A percentile compares a stretch with the other conserved stretches of the same genome.
phyloP scores from a whole-genome alignment of 2,888 invertebrate genomes.

The Dryomyza anilis region DNA sequence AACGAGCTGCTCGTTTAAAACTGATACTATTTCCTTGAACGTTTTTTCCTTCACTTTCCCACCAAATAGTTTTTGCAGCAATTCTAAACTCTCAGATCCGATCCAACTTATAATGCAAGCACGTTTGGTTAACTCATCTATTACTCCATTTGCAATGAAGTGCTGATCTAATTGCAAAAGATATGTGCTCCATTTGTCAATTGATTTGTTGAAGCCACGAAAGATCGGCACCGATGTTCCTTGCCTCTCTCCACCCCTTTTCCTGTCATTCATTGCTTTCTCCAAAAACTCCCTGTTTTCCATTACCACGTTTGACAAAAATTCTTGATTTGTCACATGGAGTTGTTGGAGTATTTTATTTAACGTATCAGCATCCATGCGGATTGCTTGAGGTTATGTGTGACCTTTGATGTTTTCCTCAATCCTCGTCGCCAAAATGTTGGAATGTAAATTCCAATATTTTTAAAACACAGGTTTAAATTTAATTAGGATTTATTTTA shows the following conservation, averaged over 20 bases:
- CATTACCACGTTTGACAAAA: background rate
- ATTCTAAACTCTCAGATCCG: slow-evolving; percentile 12
- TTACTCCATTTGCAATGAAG: slow-evolving; percentile 9
- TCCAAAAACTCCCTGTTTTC: background rate
- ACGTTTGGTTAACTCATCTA: slow-evolving; percentile 7
- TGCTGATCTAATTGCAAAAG: slow-evolving; percentile 17
- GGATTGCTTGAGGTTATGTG: background rate
- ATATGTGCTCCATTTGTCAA: slow-evolving; percentile 15
- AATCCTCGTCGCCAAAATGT: background rate
- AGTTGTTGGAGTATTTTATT: background rate
- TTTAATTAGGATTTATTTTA: too few species aligned
- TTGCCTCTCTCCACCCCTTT: background rate
- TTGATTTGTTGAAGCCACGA: background rate
- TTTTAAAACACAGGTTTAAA: too few species aligned
- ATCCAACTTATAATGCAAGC: slow-evolving; percentile 3
- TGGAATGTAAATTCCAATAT: background rate
- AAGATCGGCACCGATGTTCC: slow-evolving; percentile 2
- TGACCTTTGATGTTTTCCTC: background rate
- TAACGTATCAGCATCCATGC: slow-evolving; percentile 4
- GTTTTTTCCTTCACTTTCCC: slow-evolving; percentile 21
- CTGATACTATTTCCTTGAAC: slow-evolving; percentile 12
- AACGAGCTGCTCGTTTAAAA: slow-evolving; percentile 19
- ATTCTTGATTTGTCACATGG: background rate
- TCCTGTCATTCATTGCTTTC: background rate
- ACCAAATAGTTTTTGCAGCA: slow-evolving; percentile 21